phyloP scores from a whole-genome alignment of 2,113 vertebrate genomes.

The Butorides virescens region DNA sequence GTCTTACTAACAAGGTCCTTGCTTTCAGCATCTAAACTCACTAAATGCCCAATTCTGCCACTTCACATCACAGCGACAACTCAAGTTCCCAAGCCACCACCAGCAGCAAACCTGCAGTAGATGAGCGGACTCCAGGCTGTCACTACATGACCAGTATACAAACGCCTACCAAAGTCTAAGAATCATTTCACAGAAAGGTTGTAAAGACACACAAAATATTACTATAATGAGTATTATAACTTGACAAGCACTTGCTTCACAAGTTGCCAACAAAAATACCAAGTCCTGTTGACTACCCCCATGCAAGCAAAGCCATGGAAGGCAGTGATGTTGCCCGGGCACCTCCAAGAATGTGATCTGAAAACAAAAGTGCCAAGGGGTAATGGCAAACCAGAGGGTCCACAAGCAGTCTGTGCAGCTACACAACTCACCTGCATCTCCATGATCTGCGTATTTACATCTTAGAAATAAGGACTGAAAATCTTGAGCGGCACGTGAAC shows the following conservation, averaged over 20 bases:
- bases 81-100: neutral
- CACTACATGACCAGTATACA: fast-evolving
- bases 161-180: neutral
- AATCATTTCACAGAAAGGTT: neutral
- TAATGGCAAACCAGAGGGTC: neutral
- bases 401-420: neutral
- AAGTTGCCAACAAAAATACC: neutral
- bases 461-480: neutral
- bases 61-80: neutral
- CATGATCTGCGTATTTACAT: neutral
- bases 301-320: neutral
- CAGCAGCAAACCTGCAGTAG: neutral
- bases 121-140: neutral
- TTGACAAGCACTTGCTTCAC: neutral
- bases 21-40: neutral
- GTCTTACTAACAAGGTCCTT: neutral
- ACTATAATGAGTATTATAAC: neutral
- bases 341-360: neutral
- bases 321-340: neutral
- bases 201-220: neutral
- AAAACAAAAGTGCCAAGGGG: neutral
- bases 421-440: neutral
- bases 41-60: neutral
- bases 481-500: neutral
- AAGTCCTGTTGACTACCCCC: neutral